Evolutionary conservation across 2,888 invertebrate genomes (phyloP), one percentile per base, ranked within the genome.

Genomic region (Schrankia costaestrigalis): DNA sequence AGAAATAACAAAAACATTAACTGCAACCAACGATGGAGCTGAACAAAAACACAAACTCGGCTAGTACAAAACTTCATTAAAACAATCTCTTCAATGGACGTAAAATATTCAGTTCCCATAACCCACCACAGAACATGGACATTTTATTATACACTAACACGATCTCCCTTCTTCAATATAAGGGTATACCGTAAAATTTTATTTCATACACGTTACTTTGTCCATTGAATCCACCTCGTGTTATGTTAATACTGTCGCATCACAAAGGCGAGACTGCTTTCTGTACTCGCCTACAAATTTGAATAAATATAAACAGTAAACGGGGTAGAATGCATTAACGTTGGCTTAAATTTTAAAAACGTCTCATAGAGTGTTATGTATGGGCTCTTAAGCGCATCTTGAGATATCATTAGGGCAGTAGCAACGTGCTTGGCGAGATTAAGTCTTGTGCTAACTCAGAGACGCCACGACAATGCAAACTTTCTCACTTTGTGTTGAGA

Each of bases 341-440:
- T 78, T 78, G 83, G 68, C 73, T 85, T 87, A 87, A 84, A 86
- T 87, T 86, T 81, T 79, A 83, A 87, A 87, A 87, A 86, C 70
- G 86, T 87, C 87, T 71, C 85, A 75, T 84, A 80, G 72, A 87
- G 75, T 75, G 83, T 84, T 80, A 86, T 85, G 74, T 85, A 86
- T 84, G 86, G 78, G 72, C 75, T 78, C 78, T 84, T 84, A 85
- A 84, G 77, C 71, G 80, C 71, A 71, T 78, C 81, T 77, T 70
- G 77, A 79, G 83, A 85, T 86, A 86, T 86, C 87, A 85, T 87
- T 87, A 87, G 79, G 74, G 68, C 73, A 75, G 73, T 71, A 53
- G 68, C 59, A 72, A 71, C 55, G 68, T 61, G 71, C 78, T 75
- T 68, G 64, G 64, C 52, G 56, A 82, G 82, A 85, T 85, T 84